Conservation (phyloP, 2,888 invertebrate genomes). For the Yponomeuta malinellus region DNA sequence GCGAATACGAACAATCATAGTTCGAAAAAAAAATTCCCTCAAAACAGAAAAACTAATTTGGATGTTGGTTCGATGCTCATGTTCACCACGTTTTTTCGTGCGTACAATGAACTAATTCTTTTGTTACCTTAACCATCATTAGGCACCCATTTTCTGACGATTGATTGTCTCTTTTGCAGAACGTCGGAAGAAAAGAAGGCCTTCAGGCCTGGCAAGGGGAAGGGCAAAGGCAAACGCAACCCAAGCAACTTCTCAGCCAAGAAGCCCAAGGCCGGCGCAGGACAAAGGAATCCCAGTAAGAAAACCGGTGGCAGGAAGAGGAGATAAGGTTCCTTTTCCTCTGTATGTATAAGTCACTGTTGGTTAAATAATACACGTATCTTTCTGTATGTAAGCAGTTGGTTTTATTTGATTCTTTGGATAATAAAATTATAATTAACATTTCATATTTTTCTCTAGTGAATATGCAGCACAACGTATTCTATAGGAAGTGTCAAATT, state of each 20-base stretch:
- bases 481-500: no score
- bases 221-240: conserved; percentile 51
- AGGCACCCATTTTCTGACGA: not conserved
- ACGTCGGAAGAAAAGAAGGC: conserved; percentile 71
- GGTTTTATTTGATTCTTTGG: conserved; percentile 2
- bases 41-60: no score
- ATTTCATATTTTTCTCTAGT: no score
- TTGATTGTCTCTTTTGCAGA: conserved; percentile 34
- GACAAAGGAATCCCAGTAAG: conserved; percentile 80
- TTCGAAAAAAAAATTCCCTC: no score
- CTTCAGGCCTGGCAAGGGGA: conserved; percentile 49
- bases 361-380: not conserved
- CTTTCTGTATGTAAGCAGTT: not conserved
- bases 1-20: no score
- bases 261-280: conserved; percentile 82
- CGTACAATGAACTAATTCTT: no score
- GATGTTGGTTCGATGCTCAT: no score
- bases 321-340: conserved; percentile 57
- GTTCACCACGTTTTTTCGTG: no score
- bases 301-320: conserved; percentile 81
- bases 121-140: no score
- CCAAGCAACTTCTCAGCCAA: conserved; percentile 62
- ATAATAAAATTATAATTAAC: not conserved
- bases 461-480: no score
- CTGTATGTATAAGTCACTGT: not conserved